Evolutionary conservation across 2,797 vertebrate species (phyloP).

Genomic region (Dicrostonyx torquatus): DNA sequence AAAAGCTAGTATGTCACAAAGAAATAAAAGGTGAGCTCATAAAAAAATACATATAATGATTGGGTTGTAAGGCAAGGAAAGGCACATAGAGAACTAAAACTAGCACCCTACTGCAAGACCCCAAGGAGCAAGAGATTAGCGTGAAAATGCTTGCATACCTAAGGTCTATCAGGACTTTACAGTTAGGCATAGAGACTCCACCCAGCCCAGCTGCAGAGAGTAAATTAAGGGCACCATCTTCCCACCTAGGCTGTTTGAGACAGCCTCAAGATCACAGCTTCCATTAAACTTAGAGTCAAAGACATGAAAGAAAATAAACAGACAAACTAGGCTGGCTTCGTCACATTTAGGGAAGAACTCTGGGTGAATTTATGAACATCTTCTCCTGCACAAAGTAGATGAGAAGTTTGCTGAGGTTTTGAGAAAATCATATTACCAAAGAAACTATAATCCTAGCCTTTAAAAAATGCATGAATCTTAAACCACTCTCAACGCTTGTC

Average conservation of each 20-base stretch:
- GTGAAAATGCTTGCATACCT: neutral
- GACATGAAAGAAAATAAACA: neutral
- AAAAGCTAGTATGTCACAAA: neutral
- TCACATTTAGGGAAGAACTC: neutral
- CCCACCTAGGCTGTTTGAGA: neutral
- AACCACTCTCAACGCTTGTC: conserved; percentile 1
- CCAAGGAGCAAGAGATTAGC: neutral
- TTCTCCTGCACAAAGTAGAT: neutral
- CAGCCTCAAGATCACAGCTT: neutral
- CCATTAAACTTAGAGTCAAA: neutral
- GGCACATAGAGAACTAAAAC: neutral
- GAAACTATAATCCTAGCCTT: conserved; percentile 1
- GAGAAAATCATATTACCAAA: neutral
- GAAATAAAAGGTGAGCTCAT: neutral
- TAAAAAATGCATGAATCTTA: neutral
- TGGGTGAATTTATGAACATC: neutral
- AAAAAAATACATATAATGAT: neutral
- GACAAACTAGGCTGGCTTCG: neutral
- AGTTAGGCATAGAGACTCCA: neutral
- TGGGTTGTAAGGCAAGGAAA: conserved; percentile 26
- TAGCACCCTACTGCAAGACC: neutral
- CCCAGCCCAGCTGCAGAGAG: neutral
- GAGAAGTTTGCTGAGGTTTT: neutral
- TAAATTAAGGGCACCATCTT: neutral
- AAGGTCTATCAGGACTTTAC: neutral